These are phyloP conservation scores for Setipinna tenuifilis DNA, from an alignment of 2,797 vertebrate species.

Conservation along the genomic window DNA sequence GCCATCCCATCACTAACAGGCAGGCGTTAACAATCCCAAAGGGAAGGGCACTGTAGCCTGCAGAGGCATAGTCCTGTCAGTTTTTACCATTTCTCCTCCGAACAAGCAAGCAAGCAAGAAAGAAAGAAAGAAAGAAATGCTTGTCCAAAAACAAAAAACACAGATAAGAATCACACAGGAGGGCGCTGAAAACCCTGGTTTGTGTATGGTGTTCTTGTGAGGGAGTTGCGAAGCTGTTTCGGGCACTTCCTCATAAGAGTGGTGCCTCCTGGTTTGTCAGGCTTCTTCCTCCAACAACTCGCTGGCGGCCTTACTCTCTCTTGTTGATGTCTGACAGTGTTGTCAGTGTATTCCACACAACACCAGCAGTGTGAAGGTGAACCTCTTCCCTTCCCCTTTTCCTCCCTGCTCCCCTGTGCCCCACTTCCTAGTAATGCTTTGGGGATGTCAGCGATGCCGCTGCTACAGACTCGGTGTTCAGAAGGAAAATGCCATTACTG, in stretches of 20 bases:
- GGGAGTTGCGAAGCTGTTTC: not conserved
- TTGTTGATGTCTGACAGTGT: not conserved
- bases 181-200: not conserved
- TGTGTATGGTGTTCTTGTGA: not conserved
- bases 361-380: constrained; percentile 5
- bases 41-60: not conserved
- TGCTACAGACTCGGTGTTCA: not conserved
- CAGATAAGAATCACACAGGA: not conserved
- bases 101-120: not conserved
- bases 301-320: not conserved
- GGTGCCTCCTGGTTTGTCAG: not conserved
- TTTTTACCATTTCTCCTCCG: not conserved
- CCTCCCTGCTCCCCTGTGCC: not conserved
- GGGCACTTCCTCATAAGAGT: not conserved
- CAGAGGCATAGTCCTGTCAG: not conserved
- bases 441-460: not conserved
- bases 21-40: not conserved
- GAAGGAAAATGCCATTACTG: not conserved
- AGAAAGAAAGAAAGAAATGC: not conserved
- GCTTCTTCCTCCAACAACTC: not conserved
- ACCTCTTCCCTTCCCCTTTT: not conserved
- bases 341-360: not conserved
- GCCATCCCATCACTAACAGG: not conserved
- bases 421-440: not conserved
- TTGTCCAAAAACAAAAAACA: not conserved